Evolutionary conservation across 2,113 vertebrate species (phyloP).

Genomic region (Microtus pennsylvanicus): DNA sequence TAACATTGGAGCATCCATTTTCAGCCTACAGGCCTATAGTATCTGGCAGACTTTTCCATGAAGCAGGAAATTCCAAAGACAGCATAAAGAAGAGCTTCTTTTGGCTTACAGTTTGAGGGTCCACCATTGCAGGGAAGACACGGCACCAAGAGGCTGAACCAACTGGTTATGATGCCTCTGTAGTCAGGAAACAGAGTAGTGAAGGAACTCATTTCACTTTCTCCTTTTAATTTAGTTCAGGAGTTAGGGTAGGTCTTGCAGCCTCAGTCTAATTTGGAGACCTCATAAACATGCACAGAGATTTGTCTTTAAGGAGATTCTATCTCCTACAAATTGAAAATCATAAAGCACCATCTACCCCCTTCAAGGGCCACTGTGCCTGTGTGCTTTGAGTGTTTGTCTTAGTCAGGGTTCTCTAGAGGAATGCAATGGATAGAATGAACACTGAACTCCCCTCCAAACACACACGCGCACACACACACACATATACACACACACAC

Average conservation of each 20-base stretch:
- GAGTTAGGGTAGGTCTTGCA: background rate
- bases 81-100: background rate
- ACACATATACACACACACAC: too few relatives aligned
- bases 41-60: too few relatives aligned
- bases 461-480: background rate
- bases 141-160: too few relatives aligned
- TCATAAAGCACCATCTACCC: background rate
- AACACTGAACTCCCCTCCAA: too few relatives aligned
- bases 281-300: background rate
- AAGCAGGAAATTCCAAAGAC: background rate
- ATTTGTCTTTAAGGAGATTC: background rate
- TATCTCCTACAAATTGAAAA: background rate
- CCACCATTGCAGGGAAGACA: background rate
- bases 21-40: too few relatives aligned
- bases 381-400: conserved; percentile 4
- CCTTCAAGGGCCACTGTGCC: background rate
- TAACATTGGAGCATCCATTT: too few relatives aligned
- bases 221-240: background rate
- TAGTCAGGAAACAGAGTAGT: background rate
- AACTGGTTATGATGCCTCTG: too few relatives aligned
- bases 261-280: background rate
- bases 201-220: background rate
- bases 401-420: background rate
- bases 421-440: background rate
- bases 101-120: background rate